Percentiles rank a stretch among this genome's conserved stretches.
Conservation (phyloP, 35 echinoderm and acorn worm genomes). For the Ptychodera flava region DNA sequence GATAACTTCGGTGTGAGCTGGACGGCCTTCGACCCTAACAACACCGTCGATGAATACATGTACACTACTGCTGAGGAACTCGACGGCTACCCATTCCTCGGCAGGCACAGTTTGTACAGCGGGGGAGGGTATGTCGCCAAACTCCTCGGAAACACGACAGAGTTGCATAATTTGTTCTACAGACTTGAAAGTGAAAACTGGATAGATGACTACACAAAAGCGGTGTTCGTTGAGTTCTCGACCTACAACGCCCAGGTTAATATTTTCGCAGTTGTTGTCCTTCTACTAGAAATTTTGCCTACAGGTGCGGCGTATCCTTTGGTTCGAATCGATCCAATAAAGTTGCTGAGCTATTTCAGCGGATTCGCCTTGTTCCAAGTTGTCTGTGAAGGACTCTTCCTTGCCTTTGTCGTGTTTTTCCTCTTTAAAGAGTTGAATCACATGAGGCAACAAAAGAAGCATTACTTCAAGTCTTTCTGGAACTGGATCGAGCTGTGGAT, state of each 20-base stretch:
- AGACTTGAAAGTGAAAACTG: constrained; percentile 57
- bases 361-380: constrained; percentile 62
- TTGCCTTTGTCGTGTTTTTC: constrained; percentile 70
- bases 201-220: constrained; percentile 73
- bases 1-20: constrained; percentile 49
- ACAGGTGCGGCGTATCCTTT: constrained; percentile 54
- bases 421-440: constrained; percentile 47
- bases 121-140: constrained; percentile 76
- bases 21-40: constrained; percentile 19
- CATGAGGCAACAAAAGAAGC: constrained; percentile 38
- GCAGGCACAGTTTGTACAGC: constrained; percentile 62
- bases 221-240: constrained; percentile 76
- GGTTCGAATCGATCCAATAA: constrained; percentile 56
- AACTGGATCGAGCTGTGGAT: constrained; percentile 67
- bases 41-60: constrained; percentile 47
- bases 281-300: constrained; percentile 74
- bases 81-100: constrained; percentile 71
- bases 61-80: constrained; percentile 45
- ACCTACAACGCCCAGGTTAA: constrained; percentile 75
- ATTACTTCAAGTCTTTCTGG: constrained; percentile 75
- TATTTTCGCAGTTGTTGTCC: constrained; percentile 63
- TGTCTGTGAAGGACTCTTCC: constrained; percentile 54
- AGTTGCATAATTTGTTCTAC: background rate
- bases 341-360: constrained; percentile 37
- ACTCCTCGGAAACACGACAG: constrained; percentile 10